A percentile compares a stretch with the other conserved stretches of the same genome.
Conservation (phyloP, 35 echinoderm and acorn worm species). For the Hemicentrotus pulcherrimus region DNA sequence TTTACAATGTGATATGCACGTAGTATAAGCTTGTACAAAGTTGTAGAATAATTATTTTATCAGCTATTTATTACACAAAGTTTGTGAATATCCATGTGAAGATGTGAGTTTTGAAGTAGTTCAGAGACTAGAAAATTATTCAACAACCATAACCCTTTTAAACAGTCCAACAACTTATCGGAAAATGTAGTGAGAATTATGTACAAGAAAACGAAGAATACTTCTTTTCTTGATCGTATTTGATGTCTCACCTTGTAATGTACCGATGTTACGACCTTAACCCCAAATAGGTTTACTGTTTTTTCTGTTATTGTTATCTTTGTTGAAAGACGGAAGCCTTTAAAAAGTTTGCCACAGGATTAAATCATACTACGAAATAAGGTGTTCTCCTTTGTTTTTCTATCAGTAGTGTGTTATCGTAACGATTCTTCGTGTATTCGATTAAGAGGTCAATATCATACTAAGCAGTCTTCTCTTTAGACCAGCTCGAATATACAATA, state of each 20-base stretch:
- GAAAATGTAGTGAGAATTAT: no score
- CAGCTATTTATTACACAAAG: neutral
- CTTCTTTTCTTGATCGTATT: no score
- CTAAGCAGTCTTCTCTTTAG: neutral
- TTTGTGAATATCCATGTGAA: neutral
- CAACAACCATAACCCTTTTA: neutral
- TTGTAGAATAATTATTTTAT: constrained; percentile 15
- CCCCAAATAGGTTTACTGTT: neutral
- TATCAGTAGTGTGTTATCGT: neutral
- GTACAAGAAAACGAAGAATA: no score
- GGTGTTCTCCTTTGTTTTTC: neutral
- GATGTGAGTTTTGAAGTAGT: neutral
- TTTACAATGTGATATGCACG: neutral
- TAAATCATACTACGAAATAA: neutral
- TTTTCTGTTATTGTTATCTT: neutral
- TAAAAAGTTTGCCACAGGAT: neutral
- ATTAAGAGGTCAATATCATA: neutral
- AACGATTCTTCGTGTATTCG: neutral
- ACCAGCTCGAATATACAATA: neutral
- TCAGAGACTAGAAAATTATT: neutral
- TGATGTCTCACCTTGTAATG: no score
- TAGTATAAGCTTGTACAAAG: neutral
- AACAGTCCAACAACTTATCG: no score
- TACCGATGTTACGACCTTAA: no score
- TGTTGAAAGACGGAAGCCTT: neutral